Conservation (phyloP, 1,140 invertebrate genomes). For the Ooceraea biroi region DNA sequence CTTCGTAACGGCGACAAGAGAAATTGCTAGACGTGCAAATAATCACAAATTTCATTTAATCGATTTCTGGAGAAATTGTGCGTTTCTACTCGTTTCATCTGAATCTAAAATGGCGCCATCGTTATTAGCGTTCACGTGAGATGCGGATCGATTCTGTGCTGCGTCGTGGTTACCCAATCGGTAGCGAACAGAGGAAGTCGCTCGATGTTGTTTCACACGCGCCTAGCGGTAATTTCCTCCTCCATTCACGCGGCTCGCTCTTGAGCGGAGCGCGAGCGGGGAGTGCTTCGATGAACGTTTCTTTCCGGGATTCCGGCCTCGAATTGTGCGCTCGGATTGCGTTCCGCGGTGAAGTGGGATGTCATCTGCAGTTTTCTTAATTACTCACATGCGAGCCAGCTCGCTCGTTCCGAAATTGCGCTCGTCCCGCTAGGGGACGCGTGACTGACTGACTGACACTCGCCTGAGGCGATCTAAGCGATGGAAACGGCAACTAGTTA, state of each 20-base stretch:
- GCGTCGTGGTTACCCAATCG: background rate
- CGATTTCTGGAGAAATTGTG: background rate
- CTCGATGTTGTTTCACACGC: constrained; percentile 1
- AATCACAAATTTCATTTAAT: no score
- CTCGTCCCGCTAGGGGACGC: background rate
- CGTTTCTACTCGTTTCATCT: background rate
- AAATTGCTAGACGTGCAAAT: no score
- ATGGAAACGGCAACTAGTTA: constrained; percentile 16
- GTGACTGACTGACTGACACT: constrained; percentile 24
- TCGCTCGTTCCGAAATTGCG: background rate
- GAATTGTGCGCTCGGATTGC: constrained; percentile 12
- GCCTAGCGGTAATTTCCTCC: constrained; percentile 15
- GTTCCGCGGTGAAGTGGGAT: constrained; percentile 13
- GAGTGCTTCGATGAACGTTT: constrained; percentile 14
- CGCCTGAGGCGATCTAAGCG: constrained; percentile 1
- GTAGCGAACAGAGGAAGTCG: constrained; percentile 6
- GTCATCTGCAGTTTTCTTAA: constrained; percentile 29
- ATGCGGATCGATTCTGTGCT: background rate
- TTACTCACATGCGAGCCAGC: background rate
- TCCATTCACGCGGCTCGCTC: constrained; percentile 30
- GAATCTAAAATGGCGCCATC: background rate
- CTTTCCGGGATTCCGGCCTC: constrained; percentile 23
- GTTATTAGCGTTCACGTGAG: background rate
- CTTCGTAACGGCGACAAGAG: no score
- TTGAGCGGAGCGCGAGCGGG: background rate